Evolutionary conservation across 1,140 invertebrate genomes (phyloP), one percentile per base, ranked within the genome.

Genomic region (Probaryconus sp.): DNA sequence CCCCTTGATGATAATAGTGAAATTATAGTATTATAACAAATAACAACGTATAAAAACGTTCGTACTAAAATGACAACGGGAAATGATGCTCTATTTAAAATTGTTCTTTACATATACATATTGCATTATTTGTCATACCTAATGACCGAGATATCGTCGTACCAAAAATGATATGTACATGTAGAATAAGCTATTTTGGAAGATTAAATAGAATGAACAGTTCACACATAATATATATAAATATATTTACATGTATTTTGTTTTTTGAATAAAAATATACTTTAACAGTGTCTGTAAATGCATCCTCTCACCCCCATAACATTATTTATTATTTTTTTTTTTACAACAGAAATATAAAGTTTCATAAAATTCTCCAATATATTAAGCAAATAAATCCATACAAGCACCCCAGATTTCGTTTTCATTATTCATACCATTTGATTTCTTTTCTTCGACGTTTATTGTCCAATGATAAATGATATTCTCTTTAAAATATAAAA

Each of bases 241-340:
- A n/a, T n/a, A n/a, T 68, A 58, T 68, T 43, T 48, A 68, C 45
- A 69, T 45, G 64, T 68, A 69, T 28, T 60, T 53, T 60, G 18
- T n/a, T n/a, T 45, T 55, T 24, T 24, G 21, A 56, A 48, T 67
- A 67, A 67, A 67, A 67, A 48, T 50, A 48, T 50, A 24, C 56
- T 50, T 56, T 35, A 45, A 50, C 31, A 40, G 50, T 58, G 58
- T 35, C 5, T 14, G 18, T 11, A 45, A 33, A 3, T 21, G 17
- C 6, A 9, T 2, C 18, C 1, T 33, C 2, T 58, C n/a, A n/a
- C n/a, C n/a, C n/a, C n/a, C n/a, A n/a, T n/a, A n/a, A n/a, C n/a
- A n/a, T n/a, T n/a, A n/a, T n/a, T n/a, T n/a, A n/a, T 28, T 14
- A 18, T 7, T 40, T 37, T 28, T n/a, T 31, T 31, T 31, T 31